A percentile compares a stretch with the other conserved stretches of the same genome.
These are phyloP conservation scores for Hydrolagus affinis DNA, from an alignment of 2,113 vertebrate genomes.

Conservation along the genomic window DNA sequence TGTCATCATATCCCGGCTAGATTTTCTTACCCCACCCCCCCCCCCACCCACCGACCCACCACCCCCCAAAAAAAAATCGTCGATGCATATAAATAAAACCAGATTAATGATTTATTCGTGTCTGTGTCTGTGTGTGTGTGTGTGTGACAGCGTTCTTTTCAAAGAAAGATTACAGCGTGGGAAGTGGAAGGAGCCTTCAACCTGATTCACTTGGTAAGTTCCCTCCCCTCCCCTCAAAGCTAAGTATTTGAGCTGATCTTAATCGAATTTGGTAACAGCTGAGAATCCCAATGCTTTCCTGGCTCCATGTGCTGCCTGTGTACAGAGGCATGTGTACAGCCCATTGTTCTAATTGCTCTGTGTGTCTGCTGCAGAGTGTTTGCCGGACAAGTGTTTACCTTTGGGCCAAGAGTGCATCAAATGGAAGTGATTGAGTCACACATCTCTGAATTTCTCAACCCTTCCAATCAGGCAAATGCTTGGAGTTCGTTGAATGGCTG, in stretches of 20 bases:
- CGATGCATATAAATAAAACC: not conserved
- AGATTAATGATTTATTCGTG: slow-evolving; percentile 32
- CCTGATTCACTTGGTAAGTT: slow-evolving; percentile 32
- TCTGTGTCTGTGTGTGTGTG: not conserved
- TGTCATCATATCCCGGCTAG: too few relatives aligned
- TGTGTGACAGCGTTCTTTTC: slow-evolving; percentile 34
- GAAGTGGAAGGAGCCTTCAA: slow-evolving; percentile 35
- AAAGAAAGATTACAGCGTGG: slow-evolving; percentile 37
- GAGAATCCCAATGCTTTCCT: not conserved
- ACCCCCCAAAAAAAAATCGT: too few relatives aligned
- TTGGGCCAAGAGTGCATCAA: not conserved
- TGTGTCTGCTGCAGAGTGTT: slow-evolving; percentile 5
- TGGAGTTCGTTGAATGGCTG: not conserved
- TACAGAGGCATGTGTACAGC: not conserved
- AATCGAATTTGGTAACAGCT: not conserved
- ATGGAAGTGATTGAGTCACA: not conserved
- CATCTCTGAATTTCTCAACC: not conserved
- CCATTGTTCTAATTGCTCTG: not conserved
- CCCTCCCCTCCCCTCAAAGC: not conserved
- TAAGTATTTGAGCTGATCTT: not conserved
- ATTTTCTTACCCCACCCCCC: too few relatives aligned
- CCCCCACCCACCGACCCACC: too few relatives aligned
- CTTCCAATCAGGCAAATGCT: not conserved
- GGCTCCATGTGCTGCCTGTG: not conserved
- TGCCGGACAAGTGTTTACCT: not conserved